These are phyloP conservation scores for Philhelius pedissequus DNA, from an alignment of 2,888 invertebrate genomes.

Conservation along the genomic window DNA sequence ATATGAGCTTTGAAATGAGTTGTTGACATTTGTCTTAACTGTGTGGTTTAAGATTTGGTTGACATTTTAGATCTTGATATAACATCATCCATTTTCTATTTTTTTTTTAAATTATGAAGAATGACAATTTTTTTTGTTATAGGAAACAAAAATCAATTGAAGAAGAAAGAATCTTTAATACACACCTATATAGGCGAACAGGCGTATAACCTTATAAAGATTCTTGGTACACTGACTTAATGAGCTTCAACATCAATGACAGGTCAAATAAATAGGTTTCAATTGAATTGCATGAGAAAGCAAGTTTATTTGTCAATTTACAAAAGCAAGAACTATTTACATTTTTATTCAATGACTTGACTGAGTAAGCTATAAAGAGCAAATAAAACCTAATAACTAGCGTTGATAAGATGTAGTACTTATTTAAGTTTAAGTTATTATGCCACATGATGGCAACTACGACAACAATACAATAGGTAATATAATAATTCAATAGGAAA, in stretches of 20 bases:
- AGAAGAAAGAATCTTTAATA: not conserved
- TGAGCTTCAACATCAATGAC: slow-evolving; percentile 44
- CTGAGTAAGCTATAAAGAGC: slow-evolving; percentile 11
- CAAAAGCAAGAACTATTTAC: slow-evolving; percentile 17
- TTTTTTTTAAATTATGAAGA: no score
- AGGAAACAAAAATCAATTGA: not conserved
- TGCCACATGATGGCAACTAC: not conserved
- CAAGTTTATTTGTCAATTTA: slow-evolving; percentile 56
- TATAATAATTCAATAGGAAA: not conserved
- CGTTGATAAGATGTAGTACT: not conserved
- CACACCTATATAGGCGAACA: slow-evolving; percentile 7
- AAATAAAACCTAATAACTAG: slow-evolving; percentile 20
- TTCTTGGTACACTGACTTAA: not conserved
- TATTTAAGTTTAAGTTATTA: slow-evolving; percentile 12
- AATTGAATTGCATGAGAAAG: slow-evolving; percentile 61
- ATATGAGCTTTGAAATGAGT: no score
- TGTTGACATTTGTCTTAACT: no score
- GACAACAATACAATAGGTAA: not conserved
- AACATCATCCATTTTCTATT: no score
- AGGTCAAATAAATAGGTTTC: slow-evolving; percentile 46
- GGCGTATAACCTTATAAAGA: not conserved
- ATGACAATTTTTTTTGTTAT: no score
- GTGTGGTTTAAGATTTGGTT: no score
- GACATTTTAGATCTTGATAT: no score
- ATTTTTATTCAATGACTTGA: slow-evolving; percentile 12